Evolutionary conservation across 1,140 invertebrate genomes (phyloP).

Genomic region (Drosophila prosaltans): DNA sequence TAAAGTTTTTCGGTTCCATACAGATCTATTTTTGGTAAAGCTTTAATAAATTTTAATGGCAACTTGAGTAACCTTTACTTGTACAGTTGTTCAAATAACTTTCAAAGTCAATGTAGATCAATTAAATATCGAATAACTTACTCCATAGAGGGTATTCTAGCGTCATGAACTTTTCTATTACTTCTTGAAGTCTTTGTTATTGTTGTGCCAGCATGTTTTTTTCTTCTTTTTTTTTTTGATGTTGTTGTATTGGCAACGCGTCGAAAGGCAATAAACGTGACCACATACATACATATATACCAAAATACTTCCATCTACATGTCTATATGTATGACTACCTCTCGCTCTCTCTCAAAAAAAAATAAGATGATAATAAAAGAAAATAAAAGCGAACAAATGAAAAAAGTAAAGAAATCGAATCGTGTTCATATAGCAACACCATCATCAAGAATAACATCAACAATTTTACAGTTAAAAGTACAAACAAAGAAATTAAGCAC

Average conservation of each 20-base stretch:
- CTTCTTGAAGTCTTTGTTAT: constrained; percentile 16
- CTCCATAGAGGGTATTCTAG: neutral
- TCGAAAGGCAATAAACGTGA: constrained; percentile 56
- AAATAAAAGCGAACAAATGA: constrained; percentile 8
- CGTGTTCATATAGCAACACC: neutral
- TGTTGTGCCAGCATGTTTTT: constrained; percentile 21
- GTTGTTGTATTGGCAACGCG: constrained; percentile 52
- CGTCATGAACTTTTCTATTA: neutral
- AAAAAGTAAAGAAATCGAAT: constrained; percentile 8
- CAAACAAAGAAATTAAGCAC: constrained; percentile 3
- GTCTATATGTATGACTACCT: neutral
- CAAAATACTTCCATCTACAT: neutral
- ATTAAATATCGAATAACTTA: no score
- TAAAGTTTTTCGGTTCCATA: no score
- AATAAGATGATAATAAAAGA: neutral
- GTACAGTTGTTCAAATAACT: no score
- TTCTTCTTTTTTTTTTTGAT: constrained; percentile 6
- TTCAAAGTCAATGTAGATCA: no score
- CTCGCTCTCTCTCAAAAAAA: no score
- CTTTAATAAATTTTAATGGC: no score
- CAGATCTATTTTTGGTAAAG: no score
- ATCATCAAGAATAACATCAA: constrained; percentile 2
- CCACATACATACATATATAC: constrained; percentile 26
- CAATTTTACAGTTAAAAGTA: constrained; percentile 5
- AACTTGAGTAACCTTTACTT: no score